These are phyloP conservation scores for Drosophila siamana DNA, from an alignment of 2,888 invertebrate species.

Conservation along the genomic window DNA sequence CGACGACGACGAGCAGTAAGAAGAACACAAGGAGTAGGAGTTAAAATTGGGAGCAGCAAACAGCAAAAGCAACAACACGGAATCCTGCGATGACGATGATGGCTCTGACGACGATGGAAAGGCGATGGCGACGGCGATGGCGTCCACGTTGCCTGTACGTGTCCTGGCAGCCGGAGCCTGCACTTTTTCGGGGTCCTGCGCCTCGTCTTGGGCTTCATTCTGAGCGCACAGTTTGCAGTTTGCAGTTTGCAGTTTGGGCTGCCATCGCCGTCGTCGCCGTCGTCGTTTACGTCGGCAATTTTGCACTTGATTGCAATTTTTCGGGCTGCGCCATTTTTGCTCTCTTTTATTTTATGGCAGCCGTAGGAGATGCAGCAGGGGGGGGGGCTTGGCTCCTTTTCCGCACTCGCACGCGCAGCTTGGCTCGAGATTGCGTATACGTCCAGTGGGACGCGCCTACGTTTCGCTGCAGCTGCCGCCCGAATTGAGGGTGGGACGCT, in stretches of 20 bases:
- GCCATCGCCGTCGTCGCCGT: slow-evolving; percentile 35
- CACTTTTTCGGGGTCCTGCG: slow-evolving; percentile 54
- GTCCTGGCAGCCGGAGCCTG: slow-evolving; percentile 75
- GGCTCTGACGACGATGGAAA: slow-evolving; percentile 45
- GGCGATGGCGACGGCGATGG: slow-evolving; percentile 12
- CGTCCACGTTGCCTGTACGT: slow-evolving; percentile 70
- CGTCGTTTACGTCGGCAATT: slow-evolving; percentile 83
- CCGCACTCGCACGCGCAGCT: not conserved
- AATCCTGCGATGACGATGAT: slow-evolving; percentile 43
- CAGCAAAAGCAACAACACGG: slow-evolving; percentile 5
- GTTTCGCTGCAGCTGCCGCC: not conserved
- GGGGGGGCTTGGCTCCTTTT: not conserved
- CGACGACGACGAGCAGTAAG: slow-evolving; percentile 68
- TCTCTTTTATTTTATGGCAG: slow-evolving; percentile 48
- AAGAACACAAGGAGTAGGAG: slow-evolving; percentile 32
- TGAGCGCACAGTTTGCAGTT: not conserved
- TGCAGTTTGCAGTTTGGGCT: slow-evolving; percentile 1
- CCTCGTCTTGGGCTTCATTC: slow-evolving; percentile 5
- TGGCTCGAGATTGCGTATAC: slow-evolving; percentile 68
- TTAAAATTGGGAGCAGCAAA: not conserved
- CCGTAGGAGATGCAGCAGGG: not conserved
- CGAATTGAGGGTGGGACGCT: not conserved
- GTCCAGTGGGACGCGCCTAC: slow-evolving; percentile 67
- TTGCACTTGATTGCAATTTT: slow-evolving; percentile 84
- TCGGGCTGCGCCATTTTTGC: slow-evolving; percentile 75